phyloP scores from a whole-genome alignment of 2,888 invertebrate genomes.

The Cactoblastis cactorum region DNA sequence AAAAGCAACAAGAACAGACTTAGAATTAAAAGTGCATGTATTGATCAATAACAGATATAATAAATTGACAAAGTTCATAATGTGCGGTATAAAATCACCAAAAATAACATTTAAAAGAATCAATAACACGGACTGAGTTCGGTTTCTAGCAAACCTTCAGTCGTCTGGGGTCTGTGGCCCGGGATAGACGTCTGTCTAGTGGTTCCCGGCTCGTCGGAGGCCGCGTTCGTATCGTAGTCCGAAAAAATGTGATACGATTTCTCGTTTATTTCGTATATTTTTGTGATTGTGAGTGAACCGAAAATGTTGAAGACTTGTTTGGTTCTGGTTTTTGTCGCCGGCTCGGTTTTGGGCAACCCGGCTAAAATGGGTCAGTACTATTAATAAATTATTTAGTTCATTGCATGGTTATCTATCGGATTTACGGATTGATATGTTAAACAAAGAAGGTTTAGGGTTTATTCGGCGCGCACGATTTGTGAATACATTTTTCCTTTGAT shows the following conservation, averaged over 20 bases:
- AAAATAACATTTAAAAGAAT: constrained; percentile 78
- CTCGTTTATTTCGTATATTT: constrained; percentile 35
- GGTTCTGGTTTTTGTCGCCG: constrained; percentile 39
- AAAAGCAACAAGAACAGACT: background rate
- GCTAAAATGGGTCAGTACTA: constrained; percentile 73
- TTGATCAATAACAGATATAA: constrained; percentile 1
- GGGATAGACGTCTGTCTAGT: constrained; percentile 45
- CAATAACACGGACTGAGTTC: constrained; percentile 61
- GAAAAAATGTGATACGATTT: constrained; percentile 32
- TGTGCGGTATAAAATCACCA: constrained; percentile 62
- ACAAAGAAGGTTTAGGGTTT: constrained; percentile 36
- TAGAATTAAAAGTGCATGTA: background rate
- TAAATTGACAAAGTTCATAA: constrained; percentile 22
- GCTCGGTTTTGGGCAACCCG: constrained; percentile 55
- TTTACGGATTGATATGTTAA: constrained; percentile 47
- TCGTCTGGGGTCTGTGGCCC: constrained; percentile 60
- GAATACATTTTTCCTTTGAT: too few species aligned
- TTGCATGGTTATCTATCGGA: constrained; percentile 41
- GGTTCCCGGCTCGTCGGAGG: constrained; percentile 32
- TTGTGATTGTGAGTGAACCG: constrained; percentile 34
- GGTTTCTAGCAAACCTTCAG: constrained; percentile 46
- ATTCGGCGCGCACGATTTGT: too few species aligned
- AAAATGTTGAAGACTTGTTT: constrained; percentile 54
- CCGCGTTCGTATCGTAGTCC: constrained; percentile 30
- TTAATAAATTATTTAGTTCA: constrained; percentile 53